Evolutionary conservation across 2,888 invertebrate genomes (phyloP).

Genomic region (Minunthozetes semirufus): DNA sequence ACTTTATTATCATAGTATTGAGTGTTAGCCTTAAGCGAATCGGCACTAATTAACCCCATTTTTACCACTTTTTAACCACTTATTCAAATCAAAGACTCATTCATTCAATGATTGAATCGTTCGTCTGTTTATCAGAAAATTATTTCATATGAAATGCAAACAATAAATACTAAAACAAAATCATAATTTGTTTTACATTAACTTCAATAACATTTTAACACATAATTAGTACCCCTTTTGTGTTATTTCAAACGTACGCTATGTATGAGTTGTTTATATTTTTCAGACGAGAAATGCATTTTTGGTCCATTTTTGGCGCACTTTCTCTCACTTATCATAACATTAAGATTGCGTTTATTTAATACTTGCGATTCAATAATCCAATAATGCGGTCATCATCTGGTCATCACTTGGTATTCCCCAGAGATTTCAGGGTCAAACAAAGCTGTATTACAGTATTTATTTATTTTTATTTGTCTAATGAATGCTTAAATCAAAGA

Average conservation of each 20-base stretch:
- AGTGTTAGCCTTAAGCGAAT: background rate
- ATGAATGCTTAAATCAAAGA: no score
- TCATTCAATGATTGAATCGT: background rate
- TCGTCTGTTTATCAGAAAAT: background rate
- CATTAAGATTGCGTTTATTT: no score
- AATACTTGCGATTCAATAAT: no score
- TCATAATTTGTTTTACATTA: background rate
- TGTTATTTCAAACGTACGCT: background rate
- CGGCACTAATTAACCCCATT: conserved; percentile 13
- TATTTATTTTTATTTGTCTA: no score
- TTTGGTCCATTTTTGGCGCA: background rate
- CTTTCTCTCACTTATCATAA: background rate
- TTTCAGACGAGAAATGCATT: conserved; percentile 18
- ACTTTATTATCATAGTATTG: background rate
- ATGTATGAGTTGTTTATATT: background rate
- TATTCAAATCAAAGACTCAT: background rate
- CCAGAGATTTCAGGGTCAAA: no score
- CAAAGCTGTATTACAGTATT: no score
- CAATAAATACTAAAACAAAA: no score
- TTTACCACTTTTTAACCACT: background rate
- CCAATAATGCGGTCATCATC: no score
- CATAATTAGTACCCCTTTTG: background rate
- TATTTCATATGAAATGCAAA: no score
- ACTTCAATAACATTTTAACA: background rate
- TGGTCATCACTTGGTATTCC: no score